These are phyloP conservation scores for Aldabrachelys gigantea DNA, from an alignment of 2,113 vertebrate species.

Conservation along the genomic window DNA sequence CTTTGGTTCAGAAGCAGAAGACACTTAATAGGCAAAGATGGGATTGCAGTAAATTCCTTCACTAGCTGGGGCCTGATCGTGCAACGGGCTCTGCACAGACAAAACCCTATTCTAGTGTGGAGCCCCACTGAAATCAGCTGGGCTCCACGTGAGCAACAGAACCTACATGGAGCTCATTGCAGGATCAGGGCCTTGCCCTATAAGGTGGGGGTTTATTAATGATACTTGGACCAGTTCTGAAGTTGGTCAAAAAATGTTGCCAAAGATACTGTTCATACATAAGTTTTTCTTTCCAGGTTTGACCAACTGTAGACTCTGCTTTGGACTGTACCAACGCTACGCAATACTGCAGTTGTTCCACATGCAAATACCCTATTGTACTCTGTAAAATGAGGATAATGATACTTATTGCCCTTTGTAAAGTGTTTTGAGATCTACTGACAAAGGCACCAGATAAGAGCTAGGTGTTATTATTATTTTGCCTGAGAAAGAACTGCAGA, in stretches of 20 bases:
- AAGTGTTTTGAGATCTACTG: background rate
- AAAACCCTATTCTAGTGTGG: background rate
- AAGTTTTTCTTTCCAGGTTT: background rate
- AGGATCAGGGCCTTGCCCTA: background rate
- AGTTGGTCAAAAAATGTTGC: background rate
- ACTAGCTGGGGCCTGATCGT: background rate
- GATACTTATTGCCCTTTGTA: background rate
- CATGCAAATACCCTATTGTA: background rate
- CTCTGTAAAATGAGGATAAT: background rate
- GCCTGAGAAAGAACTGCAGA: background rate
- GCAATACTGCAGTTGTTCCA: background rate
- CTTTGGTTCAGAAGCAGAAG: constrained; percentile 45
- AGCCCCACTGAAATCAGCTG: background rate
- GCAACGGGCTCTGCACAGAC: accelerated
- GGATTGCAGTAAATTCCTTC: constrained; percentile 31
- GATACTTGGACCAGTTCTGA: background rate
- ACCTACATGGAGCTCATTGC: background rate
- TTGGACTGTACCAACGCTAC: background rate
- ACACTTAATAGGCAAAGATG: constrained; percentile 55
- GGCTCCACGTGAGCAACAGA: background rate
- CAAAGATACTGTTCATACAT: background rate
- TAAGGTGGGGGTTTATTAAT: background rate
- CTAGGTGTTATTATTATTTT: background rate
- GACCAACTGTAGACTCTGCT: background rate
- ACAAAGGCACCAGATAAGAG: background rate